Evolutionary conservation across 2,888 invertebrate species (phyloP).

Genomic region (Scotopteryx bipunctaria): DNA sequence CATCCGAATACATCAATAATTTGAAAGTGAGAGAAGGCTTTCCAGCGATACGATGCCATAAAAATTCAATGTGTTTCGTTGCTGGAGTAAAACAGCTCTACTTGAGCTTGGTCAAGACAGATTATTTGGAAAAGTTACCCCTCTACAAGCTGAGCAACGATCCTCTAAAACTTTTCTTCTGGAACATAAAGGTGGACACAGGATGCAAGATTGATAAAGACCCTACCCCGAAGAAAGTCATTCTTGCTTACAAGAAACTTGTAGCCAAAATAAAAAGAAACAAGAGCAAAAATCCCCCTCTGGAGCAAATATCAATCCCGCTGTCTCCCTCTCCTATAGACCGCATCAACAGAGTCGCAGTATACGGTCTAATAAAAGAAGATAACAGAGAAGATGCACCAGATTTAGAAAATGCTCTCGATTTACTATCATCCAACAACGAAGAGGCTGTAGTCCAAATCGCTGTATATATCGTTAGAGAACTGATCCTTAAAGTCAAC

Average conservation of each 20-base stretch:
- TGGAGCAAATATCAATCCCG: constrained; percentile 10
- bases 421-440: not conserved
- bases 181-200: constrained; percentile 14
- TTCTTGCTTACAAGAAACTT: constrained; percentile 11
- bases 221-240: constrained; percentile 7
- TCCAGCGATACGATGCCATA: not conserved
- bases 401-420: not conserved
- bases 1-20: constrained; percentile 5
- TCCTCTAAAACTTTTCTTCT: constrained; percentile 5
- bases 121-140: constrained; percentile 5
- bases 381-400: not conserved
- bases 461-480: constrained; percentile 7
- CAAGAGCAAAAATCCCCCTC: constrained; percentile 6
- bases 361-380: not conserved
- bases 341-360: constrained; percentile 13
- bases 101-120: constrained; percentile 6
- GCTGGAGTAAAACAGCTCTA: constrained; percentile 10
- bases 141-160: constrained; percentile 15
- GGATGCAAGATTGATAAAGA: not conserved
- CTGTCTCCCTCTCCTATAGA: constrained; percentile 14
- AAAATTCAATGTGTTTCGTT: not conserved
- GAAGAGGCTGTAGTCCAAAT: constrained; percentile 12
- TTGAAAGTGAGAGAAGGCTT: not conserved
- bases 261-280: constrained; percentile 11
- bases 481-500: constrained; percentile 11